phyloP scores from a whole-genome alignment of 2,113 vertebrate species.

The Pseudorectes ferrugineus region DNA sequence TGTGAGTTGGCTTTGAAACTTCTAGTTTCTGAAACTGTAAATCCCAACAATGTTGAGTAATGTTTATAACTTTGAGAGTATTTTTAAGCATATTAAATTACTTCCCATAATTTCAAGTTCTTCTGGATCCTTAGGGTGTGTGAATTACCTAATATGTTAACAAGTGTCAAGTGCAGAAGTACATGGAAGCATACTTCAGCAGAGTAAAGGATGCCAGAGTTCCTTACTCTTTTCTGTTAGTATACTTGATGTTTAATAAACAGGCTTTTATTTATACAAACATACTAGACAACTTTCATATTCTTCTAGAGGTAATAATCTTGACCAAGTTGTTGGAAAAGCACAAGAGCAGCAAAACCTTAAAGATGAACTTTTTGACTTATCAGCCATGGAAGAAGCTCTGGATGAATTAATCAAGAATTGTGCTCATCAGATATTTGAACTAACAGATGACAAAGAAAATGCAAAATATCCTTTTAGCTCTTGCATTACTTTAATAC shows the following conservation, averaged over 20 bases:
- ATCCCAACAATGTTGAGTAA: neutral
- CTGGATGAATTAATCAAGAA: constrained; percentile 88
- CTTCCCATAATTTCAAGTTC: neutral
- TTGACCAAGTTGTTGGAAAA: constrained; percentile 51
- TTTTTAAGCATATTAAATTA: neutral
- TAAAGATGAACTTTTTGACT: constrained; percentile 77
- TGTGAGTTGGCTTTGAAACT: constrained; percentile 77
- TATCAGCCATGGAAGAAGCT: constrained; percentile 85
- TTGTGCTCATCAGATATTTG: constrained; percentile 85
- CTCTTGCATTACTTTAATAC: neutral
- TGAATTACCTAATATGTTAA: neutral
- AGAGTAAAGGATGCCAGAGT: neutral
- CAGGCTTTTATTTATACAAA: neutral
- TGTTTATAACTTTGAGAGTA: neutral
- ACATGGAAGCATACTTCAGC: neutral
- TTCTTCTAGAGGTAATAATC: constrained; percentile 74
- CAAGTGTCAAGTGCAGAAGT: neutral
- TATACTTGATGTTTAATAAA: neutral
- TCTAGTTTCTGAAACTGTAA: neutral
- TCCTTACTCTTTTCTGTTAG: neutral
- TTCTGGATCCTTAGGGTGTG: neutral
- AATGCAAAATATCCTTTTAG: constrained; percentile 89
- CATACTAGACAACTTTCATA: neutral
- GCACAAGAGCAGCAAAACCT: constrained; percentile 60
- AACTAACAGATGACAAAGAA: constrained; percentile 79